Evolutionary conservation across 2,797 vertebrate species (phyloP), one percentile per base, ranked within the genome.

Genomic region (Siniperca obscura): DNA sequence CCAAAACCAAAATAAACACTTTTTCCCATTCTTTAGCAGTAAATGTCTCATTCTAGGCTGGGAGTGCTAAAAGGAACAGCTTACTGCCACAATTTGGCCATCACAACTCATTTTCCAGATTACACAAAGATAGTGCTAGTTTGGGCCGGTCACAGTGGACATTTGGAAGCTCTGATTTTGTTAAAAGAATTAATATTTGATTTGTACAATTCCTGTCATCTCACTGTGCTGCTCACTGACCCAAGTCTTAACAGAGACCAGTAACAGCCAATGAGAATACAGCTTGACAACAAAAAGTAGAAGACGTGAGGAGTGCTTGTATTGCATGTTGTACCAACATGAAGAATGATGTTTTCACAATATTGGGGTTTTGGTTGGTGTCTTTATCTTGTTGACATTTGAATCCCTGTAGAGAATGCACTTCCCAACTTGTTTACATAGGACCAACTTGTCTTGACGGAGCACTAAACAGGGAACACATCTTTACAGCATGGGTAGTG

Each of bases 1-100:
- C 84, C 65, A 87, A 70, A 79, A 34, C 30, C 70, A 38, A 78
- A 82, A 84, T 60, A 84, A 87, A 87, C 59, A 13, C 3, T 56
- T 65, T 77, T 44, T 14, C 38, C 34, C 8, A 3, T 67, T 71
- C 17, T 66, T 56, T 55, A 16, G 46, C 76, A 79, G 78, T 25
- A 74, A 73, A 70, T 16, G 44, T 70, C 65, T 79, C 48, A 2
- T 80, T 81, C 50, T 40, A 56, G 68, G 27, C 68, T 60, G 27
- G 38, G 52, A 42, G 67, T 22, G 72, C 53, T 61, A 27, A 78
- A 70, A 78, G 36, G 38, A 76, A 86, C 57, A 80, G 70, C 34
- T 77, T 8, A 30, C n/a, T 17, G 21, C 40, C 59, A 61, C 36
- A 30, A 56, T 76, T 66, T 84, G 75, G 73, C 78, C 11, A 53